Percentiles rank a stretch among this genome's conserved stretches.
Evolutionary conservation across 2,888 invertebrate species (phyloP).

Genomic region (Epirrhoe alternata): DNA sequence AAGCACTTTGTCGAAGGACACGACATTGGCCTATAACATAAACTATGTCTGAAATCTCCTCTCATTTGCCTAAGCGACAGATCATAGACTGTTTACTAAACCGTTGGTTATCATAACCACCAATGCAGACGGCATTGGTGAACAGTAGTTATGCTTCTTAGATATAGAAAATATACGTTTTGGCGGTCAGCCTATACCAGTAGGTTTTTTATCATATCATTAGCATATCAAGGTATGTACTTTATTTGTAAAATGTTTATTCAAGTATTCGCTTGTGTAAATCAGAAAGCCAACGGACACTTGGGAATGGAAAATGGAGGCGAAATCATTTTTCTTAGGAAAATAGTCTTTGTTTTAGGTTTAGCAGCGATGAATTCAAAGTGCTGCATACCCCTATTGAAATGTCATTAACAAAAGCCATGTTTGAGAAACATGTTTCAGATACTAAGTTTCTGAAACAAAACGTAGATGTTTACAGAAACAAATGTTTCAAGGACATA

Average conservation of each 20-base stretch:
- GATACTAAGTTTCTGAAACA: too few species aligned
- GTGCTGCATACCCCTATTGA: too few species aligned
- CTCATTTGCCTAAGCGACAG: not conserved
- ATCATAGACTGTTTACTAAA: not conserved
- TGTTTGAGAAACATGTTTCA: too few species aligned
- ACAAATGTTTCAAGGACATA: too few species aligned
- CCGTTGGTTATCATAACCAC: not conserved
- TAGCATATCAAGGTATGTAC: constrained; percentile 76
- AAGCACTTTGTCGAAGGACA: too few species aligned
- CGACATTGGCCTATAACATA: too few species aligned
- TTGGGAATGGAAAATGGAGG: constrained; percentile 1
- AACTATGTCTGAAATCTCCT: not conserved
- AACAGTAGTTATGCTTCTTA: constrained; percentile 10
- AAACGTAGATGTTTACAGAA: too few species aligned
- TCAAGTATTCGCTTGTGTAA: constrained; percentile 39
- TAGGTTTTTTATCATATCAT: constrained; percentile 84
- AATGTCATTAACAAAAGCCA: too few species aligned
- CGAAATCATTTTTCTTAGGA: too few species aligned
- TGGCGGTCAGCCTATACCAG: constrained; percentile 74
- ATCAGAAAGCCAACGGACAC: constrained; percentile 11
- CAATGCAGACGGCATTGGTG: constrained; percentile 5
- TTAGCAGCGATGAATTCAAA: too few species aligned
- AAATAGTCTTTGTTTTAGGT: too few species aligned
- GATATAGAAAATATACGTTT: constrained; percentile 54
- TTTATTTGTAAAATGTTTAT: constrained; percentile 59